Conservation (phyloP, 2,113 vertebrate species). For the Nycticryphes semicollaris region DNA sequence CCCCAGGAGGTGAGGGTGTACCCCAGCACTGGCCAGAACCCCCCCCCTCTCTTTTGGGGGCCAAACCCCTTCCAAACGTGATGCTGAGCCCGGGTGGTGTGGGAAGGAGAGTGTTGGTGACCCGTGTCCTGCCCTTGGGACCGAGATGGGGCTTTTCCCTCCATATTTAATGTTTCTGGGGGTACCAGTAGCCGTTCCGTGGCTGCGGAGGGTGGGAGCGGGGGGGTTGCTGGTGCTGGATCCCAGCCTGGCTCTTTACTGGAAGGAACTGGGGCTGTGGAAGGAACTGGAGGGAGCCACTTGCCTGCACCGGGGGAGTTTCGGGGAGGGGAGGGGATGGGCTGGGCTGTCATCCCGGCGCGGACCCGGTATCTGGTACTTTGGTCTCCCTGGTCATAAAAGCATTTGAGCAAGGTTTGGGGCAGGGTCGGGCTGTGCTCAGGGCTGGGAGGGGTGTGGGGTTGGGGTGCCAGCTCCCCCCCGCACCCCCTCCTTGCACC, state of each 20-base stretch:
- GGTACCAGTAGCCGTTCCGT: accelerated
- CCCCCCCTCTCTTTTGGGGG: not conserved
- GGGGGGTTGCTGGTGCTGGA: not conserved
- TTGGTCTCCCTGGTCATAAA: not conserved
- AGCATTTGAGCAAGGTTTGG: not conserved
- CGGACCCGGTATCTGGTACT: not conserved
- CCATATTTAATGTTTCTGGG: accelerated
- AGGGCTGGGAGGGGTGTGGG: not conserved
- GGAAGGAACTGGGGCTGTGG: not conserved
- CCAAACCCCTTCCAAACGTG: accelerated
- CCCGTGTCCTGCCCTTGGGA: not conserved
- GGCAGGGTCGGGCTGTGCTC: not conserved
- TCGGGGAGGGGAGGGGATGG: not conserved
- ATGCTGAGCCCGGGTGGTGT: accelerated
- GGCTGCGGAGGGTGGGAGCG: not conserved
- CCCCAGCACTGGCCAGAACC: not conserved
- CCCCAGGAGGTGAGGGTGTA: conserved; percentile 80
- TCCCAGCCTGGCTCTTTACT: not conserved
- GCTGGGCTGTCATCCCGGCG: not conserved
- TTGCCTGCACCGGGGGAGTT: accelerated
- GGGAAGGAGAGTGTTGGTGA: not conserved
- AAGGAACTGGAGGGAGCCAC: not conserved
- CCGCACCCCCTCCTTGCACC: not conserved
- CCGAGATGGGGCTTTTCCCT: not conserved
- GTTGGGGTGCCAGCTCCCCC: not conserved